Base-by-base conservation (phyloP, 2,797 vertebrate species). In the Acrossocheilus fasciatus region DNA sequence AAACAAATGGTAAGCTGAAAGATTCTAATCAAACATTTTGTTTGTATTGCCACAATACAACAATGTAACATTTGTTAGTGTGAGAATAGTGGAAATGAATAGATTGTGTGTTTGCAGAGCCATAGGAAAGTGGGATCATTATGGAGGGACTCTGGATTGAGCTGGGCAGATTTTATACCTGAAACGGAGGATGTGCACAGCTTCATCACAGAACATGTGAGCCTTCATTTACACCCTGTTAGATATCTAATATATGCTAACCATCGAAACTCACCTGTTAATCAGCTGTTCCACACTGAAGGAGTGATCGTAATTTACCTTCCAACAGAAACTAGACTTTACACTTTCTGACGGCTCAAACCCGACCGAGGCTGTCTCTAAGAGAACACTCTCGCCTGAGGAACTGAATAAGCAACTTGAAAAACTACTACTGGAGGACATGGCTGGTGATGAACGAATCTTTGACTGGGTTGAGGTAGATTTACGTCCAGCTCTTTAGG, bases 401-500 rank as follows among this genome's bases (percentile, higher is more conserved):
- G 97, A 98, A 93, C 94, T 99, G 79, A 97, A 94, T 93, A 96
- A 91, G 88, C 96, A 97, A 92, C 96, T 99, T 78, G 98, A 99
- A 90, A 97, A 95, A 91, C 97, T 99, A 89, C 96, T 99, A 84
- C 95, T 97, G 86, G 97, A 99, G 93, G 98, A 99, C 86, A 96
- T 97, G 94, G 97, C 97, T 23, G 98, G 96, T 17, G 98, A 99
- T 36, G 98, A 99, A 94, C 97, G 97, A 93, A 99, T 99, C 94
- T 99, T 99, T 92, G 98, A 99, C 92, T 99, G 98, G 98, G 97
- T 99, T 81, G 98, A 99, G 97, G 98, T 99, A 94, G 45, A 73
- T 66, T 75, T 75, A 14, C 14, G 8, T 41, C 72, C 36, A 47
- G n/a, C 15, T 34, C 0, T 1, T 73, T 39, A 39, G 14, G 41